Evolutionary conservation across 2,113 vertebrate genomes (phyloP), one percentile per base, ranked within the genome.

Genomic region (Takifugu flavidus): DNA sequence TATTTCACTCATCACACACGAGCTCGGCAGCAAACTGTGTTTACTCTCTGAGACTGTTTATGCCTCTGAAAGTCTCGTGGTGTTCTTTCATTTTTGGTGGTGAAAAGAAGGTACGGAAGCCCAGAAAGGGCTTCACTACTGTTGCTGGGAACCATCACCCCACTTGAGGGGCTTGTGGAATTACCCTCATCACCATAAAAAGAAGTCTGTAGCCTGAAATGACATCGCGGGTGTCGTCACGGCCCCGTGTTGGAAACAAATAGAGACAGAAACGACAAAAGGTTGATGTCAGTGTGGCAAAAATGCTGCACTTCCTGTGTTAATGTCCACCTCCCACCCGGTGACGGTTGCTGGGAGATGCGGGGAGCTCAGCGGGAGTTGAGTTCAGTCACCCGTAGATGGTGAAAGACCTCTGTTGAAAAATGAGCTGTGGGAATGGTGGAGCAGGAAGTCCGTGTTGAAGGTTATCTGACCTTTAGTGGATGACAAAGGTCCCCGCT

Each of bases 311-410:
- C 49, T 55, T 82, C 68, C 57, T 60, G 50, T 46, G 20, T 11
- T 20, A 55, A 39, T 47, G 34, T 39, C 53, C 47, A 67, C 61
- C 63, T 6, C 51, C 8, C 42, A 50, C 31, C 58, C 39, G 14
- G 7, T 2, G 49, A 59, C 43, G 56, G 11, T 28, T 56, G 59
- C 72, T 39, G 8, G 34, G 34, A 70, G 71, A 84, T 13, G 75
- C 34, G 56, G 50, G 65, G 62, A 61, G 65, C 65, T 42, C 49
- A 65, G 46, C 67, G 69, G 68, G 74, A 70, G 67, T 67, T 28
- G 55, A 67, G 65, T 62, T 71, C 77, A 70, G 60, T 69, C 47
- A 4, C 44, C 59, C 49, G 10, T 10, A 61, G 47, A 47, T 29
- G 20, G 26, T 73, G 52, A 68, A 45, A 39, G 34, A 39, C 34